Conservation (phyloP, 2,797 vertebrate species). For the Hydrocynus forskahlii region DNA sequence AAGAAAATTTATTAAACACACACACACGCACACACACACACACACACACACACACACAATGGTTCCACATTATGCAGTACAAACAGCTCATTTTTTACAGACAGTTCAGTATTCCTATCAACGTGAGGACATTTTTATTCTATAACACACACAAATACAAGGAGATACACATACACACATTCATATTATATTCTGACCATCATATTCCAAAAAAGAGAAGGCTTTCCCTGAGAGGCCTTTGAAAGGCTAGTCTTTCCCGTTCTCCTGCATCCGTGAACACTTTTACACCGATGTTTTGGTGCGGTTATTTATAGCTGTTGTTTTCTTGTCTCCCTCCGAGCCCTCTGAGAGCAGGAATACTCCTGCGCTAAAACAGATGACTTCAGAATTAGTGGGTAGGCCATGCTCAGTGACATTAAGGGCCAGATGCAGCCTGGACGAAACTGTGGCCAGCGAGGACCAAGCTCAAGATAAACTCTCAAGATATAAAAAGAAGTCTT, state of each 20-base stretch:
- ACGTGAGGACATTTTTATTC: no score
- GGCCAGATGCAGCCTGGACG: slow-evolving; percentile 3
- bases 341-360: slow-evolving; percentile 20
- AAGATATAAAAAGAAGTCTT: background rate
- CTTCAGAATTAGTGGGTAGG: slow-evolving; percentile 33
- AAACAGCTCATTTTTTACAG: no score
- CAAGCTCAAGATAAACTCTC: background rate
- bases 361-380: slow-evolving; percentile 16
- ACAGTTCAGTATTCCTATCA: no score
- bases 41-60: no score
- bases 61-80: no score
- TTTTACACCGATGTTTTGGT: background rate
- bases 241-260: slow-evolving; percentile 1
- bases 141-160: no score
- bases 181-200: background rate
- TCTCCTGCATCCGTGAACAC: background rate
- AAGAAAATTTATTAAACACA: no score
- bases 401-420: background rate
- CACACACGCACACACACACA: no score
- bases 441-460: background rate
- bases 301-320: slow-evolving; percentile 30
- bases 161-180: background rate
- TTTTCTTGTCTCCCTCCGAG: slow-evolving; percentile 6
- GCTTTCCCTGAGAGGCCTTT: background rate
- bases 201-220: background rate